Percentiles rank a stretch among this genome's conserved stretches.
Evolutionary conservation across 2,888 invertebrate genomes (phyloP).

Genomic region (Aricia artaxerxes): DNA sequence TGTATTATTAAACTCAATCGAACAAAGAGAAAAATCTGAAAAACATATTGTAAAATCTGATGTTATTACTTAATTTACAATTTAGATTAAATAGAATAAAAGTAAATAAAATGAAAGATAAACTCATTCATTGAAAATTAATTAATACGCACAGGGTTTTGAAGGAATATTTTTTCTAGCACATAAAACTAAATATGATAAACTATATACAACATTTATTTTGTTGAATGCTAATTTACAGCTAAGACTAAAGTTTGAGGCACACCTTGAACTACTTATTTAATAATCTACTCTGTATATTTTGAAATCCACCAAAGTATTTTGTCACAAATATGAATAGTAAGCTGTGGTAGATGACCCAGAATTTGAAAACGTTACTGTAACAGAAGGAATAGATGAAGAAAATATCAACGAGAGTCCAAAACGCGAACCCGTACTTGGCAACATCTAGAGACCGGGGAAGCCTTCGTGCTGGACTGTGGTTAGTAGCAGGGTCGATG

Average conservation of each 20-base stretch:
- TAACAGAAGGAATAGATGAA: conserved; percentile 68
- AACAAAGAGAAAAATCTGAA: conserved; percentile 54
- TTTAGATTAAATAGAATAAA: background rate
- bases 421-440: conserved; percentile 81
- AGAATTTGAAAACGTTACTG: conserved; percentile 71
- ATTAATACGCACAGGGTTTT: background rate
- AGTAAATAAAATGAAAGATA: background rate
- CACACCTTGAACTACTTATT: conserved; percentile 40
- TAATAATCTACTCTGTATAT: conserved; percentile 77
- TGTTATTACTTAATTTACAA: background rate
- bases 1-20: conserved; percentile 64
- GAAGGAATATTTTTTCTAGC: background rate
- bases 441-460: conserved; percentile 57
- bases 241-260: background rate
- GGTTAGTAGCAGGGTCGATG: conserved; percentile 55
- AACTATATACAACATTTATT: background rate
- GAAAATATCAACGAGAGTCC: conserved; percentile 81
- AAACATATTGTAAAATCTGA: conserved; percentile 35
- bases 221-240: background rate
- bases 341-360: conserved; percentile 78
- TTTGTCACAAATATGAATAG: conserved; percentile 78
- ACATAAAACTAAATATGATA: background rate
- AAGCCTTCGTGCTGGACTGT: conserved; percentile 50
- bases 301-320: conserved; percentile 81
- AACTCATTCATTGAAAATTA: background rate